Percentiles rank a stretch among this genome's conserved stretches.
Conservation (phyloP, 92 coral and sea anemone genomes). For the Blastomussa wellsi region DNA sequence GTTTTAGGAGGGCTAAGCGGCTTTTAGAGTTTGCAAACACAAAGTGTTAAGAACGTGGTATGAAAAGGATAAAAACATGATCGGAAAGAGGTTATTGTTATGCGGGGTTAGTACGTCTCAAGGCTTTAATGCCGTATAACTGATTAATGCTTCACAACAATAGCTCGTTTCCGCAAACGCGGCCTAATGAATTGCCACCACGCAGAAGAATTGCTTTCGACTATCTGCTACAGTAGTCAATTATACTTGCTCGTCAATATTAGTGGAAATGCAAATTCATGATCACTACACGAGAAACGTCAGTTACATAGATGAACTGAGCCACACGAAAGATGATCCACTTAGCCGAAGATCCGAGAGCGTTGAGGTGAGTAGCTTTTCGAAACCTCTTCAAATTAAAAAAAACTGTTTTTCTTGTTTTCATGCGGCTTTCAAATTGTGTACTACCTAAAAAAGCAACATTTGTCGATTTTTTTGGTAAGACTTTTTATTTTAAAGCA, state of each 20-base stretch:
- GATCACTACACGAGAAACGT: background rate
- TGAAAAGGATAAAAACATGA: background rate
- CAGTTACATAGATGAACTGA: background rate
- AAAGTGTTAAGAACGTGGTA: background rate
- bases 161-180: constrained; percentile 29
- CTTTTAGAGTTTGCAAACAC: background rate
- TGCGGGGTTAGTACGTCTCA: constrained; percentile 17
- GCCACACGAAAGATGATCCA: background rate
- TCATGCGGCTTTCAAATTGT: background rate
- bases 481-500: background rate
- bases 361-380: background rate
- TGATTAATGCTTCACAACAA: constrained; percentile 30
- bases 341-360: background rate
- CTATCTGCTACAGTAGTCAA: constrained; percentile 5
- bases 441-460: background rate
- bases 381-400: background rate
- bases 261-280: constrained; percentile 25
- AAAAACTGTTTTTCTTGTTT: background rate
- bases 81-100: constrained; percentile 12
- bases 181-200: constrained; percentile 32
- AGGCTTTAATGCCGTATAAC: constrained; percentile 27
- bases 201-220: constrained; percentile 17
- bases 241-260: background rate
- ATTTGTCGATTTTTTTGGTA: background rate
- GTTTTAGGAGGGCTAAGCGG: background rate